phyloP scores from a whole-genome alignment of 1,140 invertebrate genomes.

The Goniozus legneri region DNA sequence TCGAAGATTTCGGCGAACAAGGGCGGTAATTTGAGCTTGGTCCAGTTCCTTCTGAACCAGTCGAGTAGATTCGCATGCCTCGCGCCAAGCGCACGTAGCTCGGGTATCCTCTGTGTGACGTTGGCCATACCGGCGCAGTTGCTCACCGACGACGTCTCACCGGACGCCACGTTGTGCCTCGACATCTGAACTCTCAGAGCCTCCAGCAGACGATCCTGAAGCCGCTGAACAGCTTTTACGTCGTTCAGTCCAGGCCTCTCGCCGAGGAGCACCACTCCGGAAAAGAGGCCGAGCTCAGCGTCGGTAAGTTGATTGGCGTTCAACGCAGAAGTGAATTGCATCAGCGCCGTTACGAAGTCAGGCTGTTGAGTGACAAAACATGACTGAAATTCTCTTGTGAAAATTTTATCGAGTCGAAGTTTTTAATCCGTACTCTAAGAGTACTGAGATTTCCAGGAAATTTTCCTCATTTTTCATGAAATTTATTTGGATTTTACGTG shows the following conservation, averaged over 20 bases:
- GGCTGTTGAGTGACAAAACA: conserved; percentile 51
- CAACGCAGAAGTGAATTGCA: conserved; percentile 78
- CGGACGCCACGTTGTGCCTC: conserved; percentile 30
- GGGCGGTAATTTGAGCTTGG: conserved; percentile 79
- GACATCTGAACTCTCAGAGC: conserved; percentile 72
- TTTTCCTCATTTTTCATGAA: no score
- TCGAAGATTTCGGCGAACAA: conserved; percentile 97
- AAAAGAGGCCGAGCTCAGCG: conserved; percentile 87
- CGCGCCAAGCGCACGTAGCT: conserved; percentile 77
- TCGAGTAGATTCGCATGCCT: conserved; percentile 82
- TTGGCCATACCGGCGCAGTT: conserved; percentile 37
- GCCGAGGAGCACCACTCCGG: conserved; percentile 79
- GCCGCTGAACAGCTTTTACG: conserved; percentile 75
- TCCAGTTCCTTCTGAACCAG: conserved; percentile 90
- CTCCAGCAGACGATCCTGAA: conserved; percentile 82
- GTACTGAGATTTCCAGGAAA: no score
- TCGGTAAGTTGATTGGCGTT: conserved; percentile 80
- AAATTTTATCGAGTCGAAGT: no score
- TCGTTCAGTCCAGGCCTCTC: conserved; percentile 78
- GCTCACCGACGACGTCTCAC: conserved; percentile 40
- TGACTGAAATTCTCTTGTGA: no score
- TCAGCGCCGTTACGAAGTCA: conserved; percentile 70
- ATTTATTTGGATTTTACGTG: no score
- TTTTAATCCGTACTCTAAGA: no score
- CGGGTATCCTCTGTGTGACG: conserved; percentile 62